Conservation (phyloP, 1,140 invertebrate species). For the Megathymus violae region DNA sequence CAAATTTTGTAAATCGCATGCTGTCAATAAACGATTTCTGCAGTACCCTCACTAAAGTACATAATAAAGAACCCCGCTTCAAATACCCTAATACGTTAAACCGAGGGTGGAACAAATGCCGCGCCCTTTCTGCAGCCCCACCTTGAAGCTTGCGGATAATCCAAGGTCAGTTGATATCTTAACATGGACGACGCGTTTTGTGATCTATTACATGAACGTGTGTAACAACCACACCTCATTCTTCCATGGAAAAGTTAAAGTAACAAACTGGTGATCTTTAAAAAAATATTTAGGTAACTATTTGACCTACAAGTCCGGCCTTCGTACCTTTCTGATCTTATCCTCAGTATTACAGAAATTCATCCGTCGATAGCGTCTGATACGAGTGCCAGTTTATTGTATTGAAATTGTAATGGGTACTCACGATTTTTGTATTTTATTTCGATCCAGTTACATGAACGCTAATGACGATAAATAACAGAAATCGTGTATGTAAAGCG, state of each 20-base stretch:
- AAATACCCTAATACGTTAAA: constrained; percentile 20
- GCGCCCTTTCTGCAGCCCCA: constrained; percentile 31
- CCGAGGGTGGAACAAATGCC: constrained; percentile 27
- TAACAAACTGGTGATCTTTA: not conserved
- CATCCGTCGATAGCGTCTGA: no score
- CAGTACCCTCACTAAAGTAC: not conserved
- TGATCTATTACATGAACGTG: not conserved
- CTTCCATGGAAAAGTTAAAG: not conserved
- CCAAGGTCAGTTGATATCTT: constrained; percentile 27
- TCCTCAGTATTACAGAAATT: no score
- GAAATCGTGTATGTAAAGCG: no score
- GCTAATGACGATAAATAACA: no score
- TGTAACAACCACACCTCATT: not conserved
- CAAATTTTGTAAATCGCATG: not conserved
- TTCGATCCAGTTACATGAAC: no score
- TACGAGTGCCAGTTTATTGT: no score
- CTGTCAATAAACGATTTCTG: constrained; percentile 6
- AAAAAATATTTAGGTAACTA: not conserved
- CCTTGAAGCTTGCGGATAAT: constrained; percentile 24
- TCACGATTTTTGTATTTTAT: no score
- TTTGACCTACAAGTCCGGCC: no score
- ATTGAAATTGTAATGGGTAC: no score
- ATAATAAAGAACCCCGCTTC: constrained; percentile 8
- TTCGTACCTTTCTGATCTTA: no score
- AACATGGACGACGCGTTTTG: constrained; percentile 4